Evolutionary conservation across 2,113 vertebrate species (phyloP).

Genomic region (Pelusios castaneus): DNA sequence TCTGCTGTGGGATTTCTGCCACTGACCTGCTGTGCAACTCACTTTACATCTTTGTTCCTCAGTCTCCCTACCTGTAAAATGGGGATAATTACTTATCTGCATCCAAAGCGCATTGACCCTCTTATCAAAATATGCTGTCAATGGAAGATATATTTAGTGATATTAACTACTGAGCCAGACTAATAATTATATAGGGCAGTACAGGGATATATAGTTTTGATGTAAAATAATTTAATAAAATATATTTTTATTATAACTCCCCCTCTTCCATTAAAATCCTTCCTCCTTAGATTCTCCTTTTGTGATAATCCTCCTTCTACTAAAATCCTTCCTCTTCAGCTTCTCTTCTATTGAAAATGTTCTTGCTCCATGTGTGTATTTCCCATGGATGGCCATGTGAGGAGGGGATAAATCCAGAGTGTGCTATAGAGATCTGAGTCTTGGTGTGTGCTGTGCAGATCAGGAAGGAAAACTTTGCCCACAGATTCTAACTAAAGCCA

Average conservation of each 20-base stretch:
- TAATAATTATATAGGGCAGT: background rate
- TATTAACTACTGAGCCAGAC: background rate
- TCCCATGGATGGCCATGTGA: accelerated
- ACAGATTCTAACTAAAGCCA: background rate
- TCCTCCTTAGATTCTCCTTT: background rate
- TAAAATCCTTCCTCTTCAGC: background rate
- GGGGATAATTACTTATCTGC: background rate
- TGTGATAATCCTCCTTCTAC: background rate
- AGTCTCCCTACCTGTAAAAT: background rate
- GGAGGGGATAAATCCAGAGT: background rate
- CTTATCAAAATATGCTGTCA: background rate
- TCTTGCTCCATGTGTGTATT: background rate
- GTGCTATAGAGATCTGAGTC: background rate
- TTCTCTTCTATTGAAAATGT: background rate
- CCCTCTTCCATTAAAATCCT: background rate
- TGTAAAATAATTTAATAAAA: background rate
- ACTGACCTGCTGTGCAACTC: background rate
- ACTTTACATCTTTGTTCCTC: background rate
- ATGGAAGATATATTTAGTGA: background rate
- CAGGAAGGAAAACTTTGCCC: background rate
- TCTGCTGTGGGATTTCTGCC: background rate
- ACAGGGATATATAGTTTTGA: background rate
- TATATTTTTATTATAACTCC: background rate
- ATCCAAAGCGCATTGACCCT: background rate
- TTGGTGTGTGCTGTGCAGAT: background rate